Conservation (phyloP, 2,888 invertebrate genomes). For the Hemistola chrysoprasaria region DNA sequence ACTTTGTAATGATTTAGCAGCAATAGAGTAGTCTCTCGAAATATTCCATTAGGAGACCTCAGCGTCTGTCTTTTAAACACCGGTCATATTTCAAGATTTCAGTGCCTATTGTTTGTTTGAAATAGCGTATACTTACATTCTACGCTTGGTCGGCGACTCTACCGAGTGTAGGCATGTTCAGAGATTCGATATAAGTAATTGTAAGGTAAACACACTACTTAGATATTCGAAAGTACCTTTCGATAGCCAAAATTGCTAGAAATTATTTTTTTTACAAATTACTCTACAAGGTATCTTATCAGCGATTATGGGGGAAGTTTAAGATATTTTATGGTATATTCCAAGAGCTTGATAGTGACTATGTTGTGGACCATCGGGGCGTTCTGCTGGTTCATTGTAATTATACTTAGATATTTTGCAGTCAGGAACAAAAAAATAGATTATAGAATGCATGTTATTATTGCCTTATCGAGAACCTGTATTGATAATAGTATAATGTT, state of each 20-base stretch:
- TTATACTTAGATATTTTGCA: constrained; percentile 17
- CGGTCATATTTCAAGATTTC: constrained; percentile 56
- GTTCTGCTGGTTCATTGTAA: constrained; percentile 16
- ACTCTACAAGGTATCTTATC: constrained; percentile 37
- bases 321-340: constrained; percentile 49
- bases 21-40: constrained; percentile 44
- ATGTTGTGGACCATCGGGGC: constrained; percentile 30
- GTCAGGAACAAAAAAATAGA: constrained; percentile 14
- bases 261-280: constrained; percentile 65
- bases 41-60: constrained; percentile 31
- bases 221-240: constrained; percentile 55
- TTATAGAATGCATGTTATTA: constrained; percentile 18
- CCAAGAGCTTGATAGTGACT: constrained; percentile 59
- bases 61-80: constrained; percentile 40
- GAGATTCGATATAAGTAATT: constrained; percentile 74
- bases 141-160: constrained; percentile 42
- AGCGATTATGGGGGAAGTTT: constrained; percentile 40
- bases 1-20: constrained; percentile 59
- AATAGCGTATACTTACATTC: constrained; percentile 53
- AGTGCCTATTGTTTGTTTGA: constrained; percentile 74
- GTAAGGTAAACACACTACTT: constrained; percentile 55
- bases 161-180: constrained; percentile 52
- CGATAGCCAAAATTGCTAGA: constrained; percentile 63
- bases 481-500: too few relatives aligned
- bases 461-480: constrained; percentile 6